Percentiles rank a stretch among this genome's conserved stretches.
Conservation (phyloP, 2,797 vertebrate species). For the Huso huso region DNA sequence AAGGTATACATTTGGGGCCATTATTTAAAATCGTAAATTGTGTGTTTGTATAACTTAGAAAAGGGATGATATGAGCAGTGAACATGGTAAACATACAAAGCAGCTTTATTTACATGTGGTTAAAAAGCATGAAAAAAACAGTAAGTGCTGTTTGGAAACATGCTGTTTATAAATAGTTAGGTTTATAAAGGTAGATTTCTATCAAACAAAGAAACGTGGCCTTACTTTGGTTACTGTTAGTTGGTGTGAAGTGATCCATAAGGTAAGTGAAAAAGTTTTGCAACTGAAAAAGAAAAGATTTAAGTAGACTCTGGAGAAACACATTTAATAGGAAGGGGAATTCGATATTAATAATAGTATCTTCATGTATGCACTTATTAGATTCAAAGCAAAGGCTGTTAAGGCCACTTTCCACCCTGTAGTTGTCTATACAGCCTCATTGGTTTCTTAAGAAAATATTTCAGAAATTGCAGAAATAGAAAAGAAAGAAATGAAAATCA, state of each 20-base stretch:
- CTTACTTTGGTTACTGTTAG: conserved; percentile 74
- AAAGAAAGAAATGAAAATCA: too few relatives aligned
- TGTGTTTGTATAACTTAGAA: neutral
- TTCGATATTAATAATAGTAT: neutral
- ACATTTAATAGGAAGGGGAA: neutral
- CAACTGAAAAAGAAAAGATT: conserved; percentile 56
- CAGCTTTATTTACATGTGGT: neutral
- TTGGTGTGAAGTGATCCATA: conserved; percentile 78
- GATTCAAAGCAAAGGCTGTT: neutral
- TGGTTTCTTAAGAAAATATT: neutral
- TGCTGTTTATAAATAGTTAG: neutral
- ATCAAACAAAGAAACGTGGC: conserved; percentile 8
- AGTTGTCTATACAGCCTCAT: neutral
- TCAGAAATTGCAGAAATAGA: too few relatives aligned
- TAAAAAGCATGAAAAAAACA: neutral
- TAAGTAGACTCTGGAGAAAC: neutral
- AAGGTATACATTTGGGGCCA: too few relatives aligned
- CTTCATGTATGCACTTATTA: neutral
- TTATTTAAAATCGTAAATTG: too few relatives aligned
- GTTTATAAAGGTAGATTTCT: neutral
- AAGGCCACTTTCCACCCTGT: neutral
- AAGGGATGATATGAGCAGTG: neutral
- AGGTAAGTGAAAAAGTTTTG: conserved; percentile 84
- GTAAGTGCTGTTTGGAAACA: neutral
- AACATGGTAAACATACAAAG: too few relatives aligned